These are phyloP conservation scores for Phodopus roborovskii DNA, from an alignment of 2,113 vertebrate genomes.

Conservation along the genomic window DNA sequence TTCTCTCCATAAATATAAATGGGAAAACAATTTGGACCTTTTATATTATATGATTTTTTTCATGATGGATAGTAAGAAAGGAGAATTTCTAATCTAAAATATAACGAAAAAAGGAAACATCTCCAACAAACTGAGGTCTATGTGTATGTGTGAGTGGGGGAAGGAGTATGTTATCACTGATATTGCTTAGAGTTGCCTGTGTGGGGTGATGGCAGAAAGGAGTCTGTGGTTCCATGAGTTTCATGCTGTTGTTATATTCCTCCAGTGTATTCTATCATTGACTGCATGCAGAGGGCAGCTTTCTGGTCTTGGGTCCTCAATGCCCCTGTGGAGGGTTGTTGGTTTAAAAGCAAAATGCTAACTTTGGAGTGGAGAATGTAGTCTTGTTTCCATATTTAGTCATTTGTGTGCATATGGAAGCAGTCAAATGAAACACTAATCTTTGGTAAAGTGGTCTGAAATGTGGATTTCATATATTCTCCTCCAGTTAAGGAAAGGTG, in stretches of 20 bases:
- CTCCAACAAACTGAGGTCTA: background rate
- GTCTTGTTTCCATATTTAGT: background rate
- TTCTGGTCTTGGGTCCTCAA: background rate
- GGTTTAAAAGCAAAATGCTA: background rate
- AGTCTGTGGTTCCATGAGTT: background rate
- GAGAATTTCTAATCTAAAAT: background rate
- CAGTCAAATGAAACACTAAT: background rate
- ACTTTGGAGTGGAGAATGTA: background rate
- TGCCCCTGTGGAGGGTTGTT: background rate
- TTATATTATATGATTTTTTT: slow-evolving; percentile 20
- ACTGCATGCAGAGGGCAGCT: background rate
- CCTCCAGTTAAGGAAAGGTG: background rate
- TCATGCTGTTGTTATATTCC: background rate
- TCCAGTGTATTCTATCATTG: too few species aligned
- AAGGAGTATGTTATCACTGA: background rate
- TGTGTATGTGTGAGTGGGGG: background rate
- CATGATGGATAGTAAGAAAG: background rate
- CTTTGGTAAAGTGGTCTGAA: background rate
- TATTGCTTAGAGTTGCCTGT: background rate
- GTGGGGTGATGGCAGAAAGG: background rate
- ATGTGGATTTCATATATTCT: background rate
- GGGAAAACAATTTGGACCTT: background rate
- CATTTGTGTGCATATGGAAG: background rate
- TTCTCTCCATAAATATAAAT: background rate
- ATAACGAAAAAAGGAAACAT: background rate